A percentile compares a stretch with the other conserved stretches of the same genome.
These are phyloP conservation scores for Diorhabda elongata DNA, from an alignment of 1,140 invertebrate genomes.

Conservation along the genomic window DNA sequence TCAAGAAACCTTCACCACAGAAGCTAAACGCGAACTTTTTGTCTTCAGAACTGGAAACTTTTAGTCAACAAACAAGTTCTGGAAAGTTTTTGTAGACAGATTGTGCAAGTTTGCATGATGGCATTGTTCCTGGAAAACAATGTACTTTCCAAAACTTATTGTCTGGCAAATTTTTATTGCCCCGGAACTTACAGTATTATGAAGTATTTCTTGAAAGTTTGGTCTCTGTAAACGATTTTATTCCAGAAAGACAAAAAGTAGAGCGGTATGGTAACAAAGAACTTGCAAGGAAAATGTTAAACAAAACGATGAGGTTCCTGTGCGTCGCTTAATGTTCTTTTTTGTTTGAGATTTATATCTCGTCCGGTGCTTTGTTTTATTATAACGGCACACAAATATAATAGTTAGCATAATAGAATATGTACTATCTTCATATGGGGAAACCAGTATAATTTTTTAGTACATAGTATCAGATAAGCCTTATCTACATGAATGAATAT, in stretches of 20 bases:
- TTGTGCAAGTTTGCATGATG: conserved; percentile 36
- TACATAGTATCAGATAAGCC: no score
- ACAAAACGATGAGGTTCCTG: background rate
- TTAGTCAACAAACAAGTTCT: conserved; percentile 33
- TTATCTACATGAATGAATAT: no score
- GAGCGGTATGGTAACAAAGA: background rate
- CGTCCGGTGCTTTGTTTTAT: no score
- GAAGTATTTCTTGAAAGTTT: conserved; percentile 11
- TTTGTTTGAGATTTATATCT: no score
- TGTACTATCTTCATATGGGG: no score
- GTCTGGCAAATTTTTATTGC: conserved; percentile 37
- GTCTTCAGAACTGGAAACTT: conserved; percentile 23
- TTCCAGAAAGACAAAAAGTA: conserved; percentile 1
- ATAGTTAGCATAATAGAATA: no score
- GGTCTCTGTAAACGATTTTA: conserved; percentile 12
- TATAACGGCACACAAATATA: no score
- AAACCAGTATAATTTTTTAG: no score
- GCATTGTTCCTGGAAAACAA: conserved; percentile 36
- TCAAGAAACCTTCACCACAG: conserved; percentile 14
- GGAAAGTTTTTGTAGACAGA: conserved; percentile 36
- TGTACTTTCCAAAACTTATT: conserved; percentile 33
- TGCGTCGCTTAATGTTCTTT: no score
- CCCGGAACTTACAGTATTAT: conserved; percentile 16
- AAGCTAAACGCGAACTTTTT: conserved; percentile 16
- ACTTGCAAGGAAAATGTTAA: background rate